A percentile compares a stretch with the other conserved stretches of the same genome.
These are phyloP conservation scores for Argopecten irradians DNA, from an alignment of 1,140 invertebrate species.

Conservation along the genomic window DNA sequence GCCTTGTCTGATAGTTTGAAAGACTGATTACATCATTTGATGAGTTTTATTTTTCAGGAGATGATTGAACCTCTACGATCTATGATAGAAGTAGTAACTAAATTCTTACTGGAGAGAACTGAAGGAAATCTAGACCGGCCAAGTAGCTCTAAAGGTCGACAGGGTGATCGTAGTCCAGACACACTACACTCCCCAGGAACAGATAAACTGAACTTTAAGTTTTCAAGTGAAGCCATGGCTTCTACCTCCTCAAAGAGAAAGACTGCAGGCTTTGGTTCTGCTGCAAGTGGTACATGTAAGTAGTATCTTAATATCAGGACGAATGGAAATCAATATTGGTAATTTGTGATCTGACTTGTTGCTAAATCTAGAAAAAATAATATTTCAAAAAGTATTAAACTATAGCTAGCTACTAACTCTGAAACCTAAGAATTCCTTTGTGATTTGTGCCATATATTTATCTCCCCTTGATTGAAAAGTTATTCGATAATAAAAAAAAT, in stretches of 20 bases:
- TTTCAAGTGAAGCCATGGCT: neutral
- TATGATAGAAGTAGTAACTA: constrained; percentile 73
- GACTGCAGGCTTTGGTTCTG: neutral
- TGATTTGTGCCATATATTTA: too few relatives aligned
- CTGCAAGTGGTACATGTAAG: neutral
- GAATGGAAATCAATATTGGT: too few relatives aligned
- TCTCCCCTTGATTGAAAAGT: too few relatives aligned
- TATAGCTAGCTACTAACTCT: too few relatives aligned
- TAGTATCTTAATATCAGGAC: neutral
- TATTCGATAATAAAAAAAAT: too few relatives aligned
- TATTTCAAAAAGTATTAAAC: too few relatives aligned
- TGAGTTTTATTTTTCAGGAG: constrained; percentile 59
- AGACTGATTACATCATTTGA: neutral
- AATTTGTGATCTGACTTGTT: too few relatives aligned
- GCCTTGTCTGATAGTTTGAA: neutral
- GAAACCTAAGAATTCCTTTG: too few relatives aligned
- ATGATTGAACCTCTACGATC: constrained; percentile 63
- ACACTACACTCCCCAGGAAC: constrained; percentile 35
- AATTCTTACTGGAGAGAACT: constrained; percentile 59
- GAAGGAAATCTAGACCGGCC: neutral
- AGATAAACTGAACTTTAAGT: constrained; percentile 37
- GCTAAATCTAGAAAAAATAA: too few relatives aligned
- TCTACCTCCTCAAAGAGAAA: neutral
- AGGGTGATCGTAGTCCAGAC: constrained; percentile 31
- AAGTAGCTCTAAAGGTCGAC: neutral